phyloP scores from a whole-genome alignment of 2,888 invertebrate genomes.

The Prenolepis imparis region DNA sequence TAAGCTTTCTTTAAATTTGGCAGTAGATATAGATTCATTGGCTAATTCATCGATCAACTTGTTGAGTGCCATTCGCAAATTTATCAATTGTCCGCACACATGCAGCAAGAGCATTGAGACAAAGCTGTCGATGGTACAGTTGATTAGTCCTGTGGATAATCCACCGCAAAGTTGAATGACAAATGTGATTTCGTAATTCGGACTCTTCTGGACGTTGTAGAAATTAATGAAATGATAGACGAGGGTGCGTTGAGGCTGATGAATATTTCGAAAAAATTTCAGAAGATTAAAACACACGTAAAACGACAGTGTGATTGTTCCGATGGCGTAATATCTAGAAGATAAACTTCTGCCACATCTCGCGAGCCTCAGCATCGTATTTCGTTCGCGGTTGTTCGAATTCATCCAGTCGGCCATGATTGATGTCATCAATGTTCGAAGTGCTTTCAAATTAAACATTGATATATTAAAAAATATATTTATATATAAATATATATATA shows the following conservation, averaged over 20 bases:
- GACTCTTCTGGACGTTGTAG: conserved; percentile 70
- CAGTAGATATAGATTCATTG: not conserved
- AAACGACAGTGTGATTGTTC: conserved; percentile 54
- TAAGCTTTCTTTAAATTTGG: not conserved
- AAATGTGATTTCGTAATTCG: conserved; percentile 74
- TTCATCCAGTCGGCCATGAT: conserved; percentile 3
- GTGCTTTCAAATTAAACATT: conserved; percentile 4
- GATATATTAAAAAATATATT: too few species aligned
- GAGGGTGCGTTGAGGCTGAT: conserved; percentile 14
- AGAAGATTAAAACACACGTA: conserved; percentile 53
- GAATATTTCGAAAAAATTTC: conserved; percentile 20
- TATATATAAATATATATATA: too few species aligned
- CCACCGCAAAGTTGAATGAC: conserved; percentile 78
- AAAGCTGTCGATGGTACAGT: conserved; percentile 2
- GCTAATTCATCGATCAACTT: conserved; percentile 38
- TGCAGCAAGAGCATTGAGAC: conserved; percentile 72
- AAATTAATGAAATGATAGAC: conserved; percentile 65
- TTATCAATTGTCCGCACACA: conserved; percentile 77
- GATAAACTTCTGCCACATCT: conserved; percentile 68
- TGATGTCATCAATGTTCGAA: conserved; percentile 3
- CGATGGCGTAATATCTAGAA: conserved; percentile 59
- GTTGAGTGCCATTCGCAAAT: conserved; percentile 59
- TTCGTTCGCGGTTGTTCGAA: conserved; percentile 37
- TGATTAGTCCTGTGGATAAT: conserved; percentile 65
- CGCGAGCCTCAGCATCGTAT: conserved; percentile 70